These are phyloP conservation scores for Cataglyphis albicans DNA, from an alignment of 2,888 invertebrate species.

Conservation along the genomic window DNA sequence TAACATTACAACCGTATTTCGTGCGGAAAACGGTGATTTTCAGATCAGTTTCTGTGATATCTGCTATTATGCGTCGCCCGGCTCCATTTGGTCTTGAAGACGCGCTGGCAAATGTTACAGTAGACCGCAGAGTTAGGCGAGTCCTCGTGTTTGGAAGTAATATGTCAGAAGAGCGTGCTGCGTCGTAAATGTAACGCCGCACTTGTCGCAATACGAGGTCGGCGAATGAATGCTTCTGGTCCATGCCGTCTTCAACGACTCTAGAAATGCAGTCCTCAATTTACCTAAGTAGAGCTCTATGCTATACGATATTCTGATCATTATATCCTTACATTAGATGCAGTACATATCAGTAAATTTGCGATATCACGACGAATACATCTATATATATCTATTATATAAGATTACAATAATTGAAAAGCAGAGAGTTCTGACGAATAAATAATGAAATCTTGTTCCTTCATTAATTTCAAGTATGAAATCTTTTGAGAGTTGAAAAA, in stretches of 20 bases:
- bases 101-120: conserved; percentile 79
- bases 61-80: conserved; percentile 81
- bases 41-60: conserved; percentile 77
- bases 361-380: neutral
- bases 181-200: conserved; percentile 78
- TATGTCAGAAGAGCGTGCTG: conserved; percentile 80
- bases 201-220: conserved; percentile 75
- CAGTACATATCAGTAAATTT: neutral
- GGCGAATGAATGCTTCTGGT: conserved; percentile 69
- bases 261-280: conserved; percentile 77
- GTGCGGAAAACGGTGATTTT: neutral
- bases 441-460: conserved; percentile 43
- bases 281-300: conserved; percentile 60
- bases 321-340: neutral
- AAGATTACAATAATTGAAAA: neutral
- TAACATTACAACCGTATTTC: neutral
- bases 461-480: conserved; percentile 13
- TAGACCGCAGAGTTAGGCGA: conserved; percentile 75
- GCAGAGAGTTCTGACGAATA: conserved; percentile 10
- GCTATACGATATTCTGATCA: neutral
- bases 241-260: conserved; percentile 55
- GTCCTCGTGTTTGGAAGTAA: conserved; percentile 80
- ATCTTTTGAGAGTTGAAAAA: neutral
- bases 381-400: neutral
- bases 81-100: conserved; percentile 83